phyloP scores from a whole-genome alignment of 2,888 invertebrate species.

The Calliphora vomitoria region DNA sequence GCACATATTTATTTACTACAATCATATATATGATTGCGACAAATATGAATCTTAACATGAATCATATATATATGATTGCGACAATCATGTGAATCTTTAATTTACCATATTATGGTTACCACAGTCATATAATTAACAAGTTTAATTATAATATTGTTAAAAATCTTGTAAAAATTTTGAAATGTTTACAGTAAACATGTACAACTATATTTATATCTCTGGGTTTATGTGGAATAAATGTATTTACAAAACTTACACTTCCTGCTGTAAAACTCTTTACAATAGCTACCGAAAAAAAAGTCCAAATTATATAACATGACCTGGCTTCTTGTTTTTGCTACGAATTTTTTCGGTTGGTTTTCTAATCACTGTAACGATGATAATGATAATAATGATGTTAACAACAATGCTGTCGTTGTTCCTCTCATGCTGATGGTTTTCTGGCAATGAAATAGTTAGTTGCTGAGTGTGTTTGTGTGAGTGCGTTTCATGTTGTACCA shows the following conservation, averaged over 20 bases:
- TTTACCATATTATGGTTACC: too few species aligned
- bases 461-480: not conserved
- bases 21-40: too few species aligned
- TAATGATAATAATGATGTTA: slow-evolving; percentile 49
- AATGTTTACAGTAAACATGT: too few species aligned
- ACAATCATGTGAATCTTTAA: too few species aligned
- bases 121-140: too few species aligned
- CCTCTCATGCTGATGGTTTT: not conserved
- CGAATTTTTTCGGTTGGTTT: not conserved
- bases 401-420: slow-evolving; percentile 24
- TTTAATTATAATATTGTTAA: too few species aligned
- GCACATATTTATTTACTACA: too few species aligned
- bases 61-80: too few species aligned
- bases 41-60: too few species aligned
- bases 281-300: not conserved
- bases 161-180: too few species aligned
- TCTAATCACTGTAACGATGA: slow-evolving; percentile 52
- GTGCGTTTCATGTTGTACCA: slow-evolving; percentile 2
- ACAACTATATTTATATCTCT: too few species aligned
- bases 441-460: slow-evolving; percentile 32
- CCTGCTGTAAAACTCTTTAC: not conserved
- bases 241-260: not conserved
- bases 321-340: slow-evolving; percentile 14
- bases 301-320: slow-evolving; percentile 29
- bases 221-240: too few species aligned